A percentile compares a stretch with the other conserved stretches of the same genome.
Conservation (phyloP, 2,888 invertebrate genomes). For the Leptarthrus brevirostris region DNA sequence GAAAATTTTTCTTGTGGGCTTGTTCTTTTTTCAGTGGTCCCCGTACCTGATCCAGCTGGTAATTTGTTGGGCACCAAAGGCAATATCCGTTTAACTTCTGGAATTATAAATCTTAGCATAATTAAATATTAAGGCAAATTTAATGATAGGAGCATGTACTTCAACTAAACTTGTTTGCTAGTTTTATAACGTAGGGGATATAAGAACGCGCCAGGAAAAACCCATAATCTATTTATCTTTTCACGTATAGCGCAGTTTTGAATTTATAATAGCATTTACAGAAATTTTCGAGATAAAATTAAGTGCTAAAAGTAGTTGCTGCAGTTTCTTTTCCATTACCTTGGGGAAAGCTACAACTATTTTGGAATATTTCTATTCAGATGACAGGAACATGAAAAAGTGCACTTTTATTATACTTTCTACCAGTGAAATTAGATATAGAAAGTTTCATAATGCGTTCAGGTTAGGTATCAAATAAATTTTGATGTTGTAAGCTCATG, state of each 20-base stretch:
- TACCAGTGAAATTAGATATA: no score
- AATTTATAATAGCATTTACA: constrained; percentile 14
- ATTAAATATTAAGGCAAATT: constrained; percentile 28
- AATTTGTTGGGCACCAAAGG: constrained; percentile 3
- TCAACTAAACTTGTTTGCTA: not conserved
- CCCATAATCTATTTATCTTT: not conserved
- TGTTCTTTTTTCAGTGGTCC: not conserved
- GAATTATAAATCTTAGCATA: constrained; percentile 30
- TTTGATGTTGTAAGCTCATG: no score
- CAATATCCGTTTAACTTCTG: not conserved
- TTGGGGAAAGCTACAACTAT: no score
- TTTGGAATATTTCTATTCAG: no score
- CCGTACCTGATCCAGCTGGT: no score
- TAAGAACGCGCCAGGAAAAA: not conserved
- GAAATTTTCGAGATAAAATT: not conserved
- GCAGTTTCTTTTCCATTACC: no score
- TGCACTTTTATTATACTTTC: no score
- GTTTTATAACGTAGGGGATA: no score
- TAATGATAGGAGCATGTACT: constrained; percentile 10
- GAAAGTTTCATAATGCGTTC: no score
- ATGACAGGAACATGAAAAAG: no score
- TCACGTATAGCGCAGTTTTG: not conserved
- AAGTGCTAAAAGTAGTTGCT: not conserved
- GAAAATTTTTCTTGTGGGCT: constrained; percentile 12
- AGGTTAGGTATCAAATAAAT: no score